Evolutionary conservation across 2,797 vertebrate genomes (phyloP).

Genomic region (Myotis findleyi): DNA sequence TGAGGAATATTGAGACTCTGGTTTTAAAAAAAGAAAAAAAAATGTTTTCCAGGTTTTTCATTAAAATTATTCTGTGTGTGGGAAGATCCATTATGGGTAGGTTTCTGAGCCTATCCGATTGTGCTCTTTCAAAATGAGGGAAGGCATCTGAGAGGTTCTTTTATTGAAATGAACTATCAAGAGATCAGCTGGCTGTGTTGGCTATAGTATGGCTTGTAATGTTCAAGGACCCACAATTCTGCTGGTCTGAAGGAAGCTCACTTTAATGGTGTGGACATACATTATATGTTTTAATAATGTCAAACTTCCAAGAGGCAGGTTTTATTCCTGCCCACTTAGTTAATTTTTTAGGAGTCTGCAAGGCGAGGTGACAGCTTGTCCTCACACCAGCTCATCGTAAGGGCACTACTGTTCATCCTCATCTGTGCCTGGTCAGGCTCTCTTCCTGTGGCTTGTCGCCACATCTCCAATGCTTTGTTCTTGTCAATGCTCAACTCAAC

Average conservation of each 20-base stretch:
- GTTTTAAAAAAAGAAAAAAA: not conserved
- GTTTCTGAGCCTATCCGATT: not conserved
- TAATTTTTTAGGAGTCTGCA: not conserved
- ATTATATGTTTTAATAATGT: not conserved
- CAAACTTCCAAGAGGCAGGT: not conserved
- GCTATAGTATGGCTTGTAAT: not conserved
- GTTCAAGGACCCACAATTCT: not conserved
- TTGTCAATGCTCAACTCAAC: not conserved
- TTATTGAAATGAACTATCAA: not conserved
- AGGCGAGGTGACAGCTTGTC: not conserved
- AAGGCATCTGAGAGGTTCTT: not conserved
- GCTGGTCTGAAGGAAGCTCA: not conserved
- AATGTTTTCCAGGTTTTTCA: not conserved
- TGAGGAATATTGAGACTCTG: not conserved
- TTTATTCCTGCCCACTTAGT: not conserved
- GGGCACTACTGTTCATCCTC: not conserved
- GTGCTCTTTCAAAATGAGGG: not conserved
- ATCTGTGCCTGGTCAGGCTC: not conserved
- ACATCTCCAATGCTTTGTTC: not conserved
- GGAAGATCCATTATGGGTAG: not conserved
- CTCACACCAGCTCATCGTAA: not conserved
- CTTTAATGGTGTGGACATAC: not conserved
- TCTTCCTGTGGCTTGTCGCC: not conserved
- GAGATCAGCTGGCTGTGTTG: not conserved
- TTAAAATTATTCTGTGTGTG: not conserved